Percentiles rank a stretch among this genome's conserved stretches.
Evolutionary conservation across 2,113 vertebrate species (phyloP).

Genomic region (Callipepla californica): DNA sequence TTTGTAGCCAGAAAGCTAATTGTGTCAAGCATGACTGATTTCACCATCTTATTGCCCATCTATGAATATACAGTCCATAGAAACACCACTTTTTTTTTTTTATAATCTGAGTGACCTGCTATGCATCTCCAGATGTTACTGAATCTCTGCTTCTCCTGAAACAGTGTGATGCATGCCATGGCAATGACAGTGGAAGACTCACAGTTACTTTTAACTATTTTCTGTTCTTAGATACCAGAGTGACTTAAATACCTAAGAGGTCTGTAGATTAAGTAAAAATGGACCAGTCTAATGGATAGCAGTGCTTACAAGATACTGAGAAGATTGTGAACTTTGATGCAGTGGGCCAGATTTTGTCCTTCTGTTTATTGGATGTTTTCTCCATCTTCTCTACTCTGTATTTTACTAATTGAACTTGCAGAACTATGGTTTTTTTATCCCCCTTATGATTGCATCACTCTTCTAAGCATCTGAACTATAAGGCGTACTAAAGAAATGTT

Average conservation of each 20-base stretch:
- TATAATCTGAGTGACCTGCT: background rate
- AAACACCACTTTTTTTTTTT: background rate
- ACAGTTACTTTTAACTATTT: background rate
- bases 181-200: background rate
- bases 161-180: background rate
- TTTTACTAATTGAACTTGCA: background rate
- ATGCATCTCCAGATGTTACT: background rate
- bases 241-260: background rate
- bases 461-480: conserved; percentile 5
- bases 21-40: rapidly evolving
- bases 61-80: background rate
- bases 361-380: background rate
- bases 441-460: background rate
- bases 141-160: background rate
- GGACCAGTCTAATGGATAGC: background rate
- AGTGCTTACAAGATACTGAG: background rate
- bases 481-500: conserved; percentile 15
- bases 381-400: background rate
- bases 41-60: background rate
- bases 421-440: background rate
- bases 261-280: background rate
- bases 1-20: background rate
- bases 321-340: background rate
- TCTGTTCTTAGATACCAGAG: background rate
- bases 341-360: background rate